Evolutionary conservation across 2,888 invertebrate species (phyloP).

Genomic region (Cryptus armator): DNA sequence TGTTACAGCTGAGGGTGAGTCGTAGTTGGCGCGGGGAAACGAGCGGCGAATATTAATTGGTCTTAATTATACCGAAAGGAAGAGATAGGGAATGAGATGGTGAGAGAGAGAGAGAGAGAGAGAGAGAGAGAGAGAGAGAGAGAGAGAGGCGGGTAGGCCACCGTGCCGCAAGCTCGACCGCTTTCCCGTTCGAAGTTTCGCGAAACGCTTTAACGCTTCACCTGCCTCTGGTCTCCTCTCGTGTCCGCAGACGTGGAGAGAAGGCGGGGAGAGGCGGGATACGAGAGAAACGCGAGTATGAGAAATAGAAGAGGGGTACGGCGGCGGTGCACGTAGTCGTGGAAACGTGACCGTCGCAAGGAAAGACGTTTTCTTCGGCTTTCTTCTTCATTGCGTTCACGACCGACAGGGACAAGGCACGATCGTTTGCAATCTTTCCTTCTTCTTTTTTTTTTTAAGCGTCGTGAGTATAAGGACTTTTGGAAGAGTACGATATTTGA

Average conservation of each 20-base stretch:
- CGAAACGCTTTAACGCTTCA: slow-evolving; percentile 67
- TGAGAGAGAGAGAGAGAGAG: slow-evolving; percentile 35
- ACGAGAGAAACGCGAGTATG: slow-evolving; percentile 28
- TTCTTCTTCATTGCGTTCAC: slow-evolving; percentile 17
- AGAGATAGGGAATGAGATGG: slow-evolving; percentile 62
- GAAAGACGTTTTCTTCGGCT: slow-evolving; percentile 51
- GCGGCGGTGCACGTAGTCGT: slow-evolving; percentile 29
- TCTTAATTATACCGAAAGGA: slow-evolving; percentile 79
- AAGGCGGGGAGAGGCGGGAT: slow-evolving; percentile 1
- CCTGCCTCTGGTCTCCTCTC: slow-evolving; percentile 43
- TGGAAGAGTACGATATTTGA: slow-evolving; percentile 3
- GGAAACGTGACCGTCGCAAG: slow-evolving; percentile 62
- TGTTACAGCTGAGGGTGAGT: slow-evolving; percentile 46
- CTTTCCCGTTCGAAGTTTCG: slow-evolving; percentile 61
- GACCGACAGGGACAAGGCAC: not conserved
- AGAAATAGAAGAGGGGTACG: slow-evolving; percentile 20
- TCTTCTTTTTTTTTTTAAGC: not conserved
- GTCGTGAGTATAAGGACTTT: not conserved
- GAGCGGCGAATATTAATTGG: slow-evolving; percentile 82
- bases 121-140: slow-evolving; percentile 61
- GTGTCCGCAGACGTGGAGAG: slow-evolving; percentile 31
- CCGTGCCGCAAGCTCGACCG: slow-evolving; percentile 47
- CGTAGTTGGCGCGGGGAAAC: slow-evolving; percentile 69
- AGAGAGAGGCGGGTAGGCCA: not conserved
- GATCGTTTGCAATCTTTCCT: slow-evolving; percentile 46